These are phyloP conservation scores for Callinectes sapidus DNA, from an alignment of 2,888 invertebrate genomes.

Conservation along the genomic window DNA sequence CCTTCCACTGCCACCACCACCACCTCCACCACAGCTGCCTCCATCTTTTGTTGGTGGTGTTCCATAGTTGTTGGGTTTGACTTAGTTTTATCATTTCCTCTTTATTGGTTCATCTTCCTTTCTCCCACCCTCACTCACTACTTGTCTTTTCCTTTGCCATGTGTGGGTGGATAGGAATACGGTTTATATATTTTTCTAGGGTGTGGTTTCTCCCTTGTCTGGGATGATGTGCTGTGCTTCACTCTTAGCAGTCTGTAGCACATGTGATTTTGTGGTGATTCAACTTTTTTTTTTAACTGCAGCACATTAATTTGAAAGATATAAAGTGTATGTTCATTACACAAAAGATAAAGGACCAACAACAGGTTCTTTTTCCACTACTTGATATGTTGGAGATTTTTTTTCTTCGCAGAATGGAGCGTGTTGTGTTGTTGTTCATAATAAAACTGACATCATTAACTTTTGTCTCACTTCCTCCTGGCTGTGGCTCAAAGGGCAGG, in stretches of 20 bases:
- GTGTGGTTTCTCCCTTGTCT: not conserved
- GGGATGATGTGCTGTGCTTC: not conserved
- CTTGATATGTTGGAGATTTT: not conserved
- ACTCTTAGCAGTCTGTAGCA: not conserved
- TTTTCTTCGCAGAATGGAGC: not conserved
- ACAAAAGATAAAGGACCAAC: not conserved
- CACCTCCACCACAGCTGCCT: not conserved
- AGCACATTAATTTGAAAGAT: not conserved
- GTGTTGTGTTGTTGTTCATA: constrained; percentile 9
- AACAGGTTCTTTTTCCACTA: not conserved
- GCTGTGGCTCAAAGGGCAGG: not conserved
- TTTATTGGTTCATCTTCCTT: not conserved
- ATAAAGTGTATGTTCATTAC: not conserved
- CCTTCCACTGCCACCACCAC: not conserved
- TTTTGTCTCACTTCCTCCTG: not conserved
- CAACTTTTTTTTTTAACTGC: not conserved
- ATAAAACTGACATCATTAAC: not conserved
- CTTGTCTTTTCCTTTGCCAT: not conserved
- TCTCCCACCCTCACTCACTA: not conserved
- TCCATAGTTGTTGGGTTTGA: not conserved
- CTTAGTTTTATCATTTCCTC: not conserved
- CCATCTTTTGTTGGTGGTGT: not conserved
- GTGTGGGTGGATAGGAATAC: not conserved
- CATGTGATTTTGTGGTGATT: not conserved
- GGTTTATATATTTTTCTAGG: constrained; percentile 15